Evolutionary conservation across 2,888 invertebrate genomes (phyloP), one percentile per base, ranked within the genome.

Genomic region (Scaptodrosophila latifasciaeformis): DNA sequence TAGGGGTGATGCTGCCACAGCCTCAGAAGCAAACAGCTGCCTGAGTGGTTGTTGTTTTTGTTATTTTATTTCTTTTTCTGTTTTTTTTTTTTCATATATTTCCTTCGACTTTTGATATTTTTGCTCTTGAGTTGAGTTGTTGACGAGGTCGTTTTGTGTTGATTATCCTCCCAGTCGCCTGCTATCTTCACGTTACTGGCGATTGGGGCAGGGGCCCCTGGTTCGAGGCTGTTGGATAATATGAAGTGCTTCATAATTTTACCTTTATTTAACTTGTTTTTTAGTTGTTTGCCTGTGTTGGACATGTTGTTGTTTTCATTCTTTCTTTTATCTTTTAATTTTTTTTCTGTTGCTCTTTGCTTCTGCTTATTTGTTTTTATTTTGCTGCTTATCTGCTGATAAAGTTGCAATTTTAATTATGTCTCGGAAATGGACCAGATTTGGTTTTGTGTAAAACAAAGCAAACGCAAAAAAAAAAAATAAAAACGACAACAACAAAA

Each of bases 121-220:
- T 66, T 62, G 70, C 77, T 68, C 65, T 68, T 62, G 58, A 68
- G 75, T 62, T 59, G 62, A 68, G 71, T 62, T 75, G 74, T 78
- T 75, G 76, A 71, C 76, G 78, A 78, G 75, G 75, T 74, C 78
- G 76, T 74, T 78, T 74, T 75, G 78, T 71, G 74, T 71, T 75
- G 76, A 75, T 75, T 78, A 71, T 76, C 65, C 62, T 58, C 61
- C 59, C 61, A n/a, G n/a, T n/a, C 45, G 19, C 21, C 10, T 30
- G 57, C 51, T 58, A 51, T 67, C 62, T 21, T 2, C n/a, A n/a
- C n/a, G n/a, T n/a, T n/a, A n/a, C n/a, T 47, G 47, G 49, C 15
- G 34, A 31, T 34, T 44, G 15, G 30, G 12, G 30, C 10, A 21
- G 50, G 27, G 44, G 12, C 10, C 2, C 18, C 9, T 7, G 29